A percentile compares a stretch with the other conserved stretches of the same genome.
Evolutionary conservation across 2,797 vertebrate species (phyloP).

Genomic region (Semotilus atromaculatus): DNA sequence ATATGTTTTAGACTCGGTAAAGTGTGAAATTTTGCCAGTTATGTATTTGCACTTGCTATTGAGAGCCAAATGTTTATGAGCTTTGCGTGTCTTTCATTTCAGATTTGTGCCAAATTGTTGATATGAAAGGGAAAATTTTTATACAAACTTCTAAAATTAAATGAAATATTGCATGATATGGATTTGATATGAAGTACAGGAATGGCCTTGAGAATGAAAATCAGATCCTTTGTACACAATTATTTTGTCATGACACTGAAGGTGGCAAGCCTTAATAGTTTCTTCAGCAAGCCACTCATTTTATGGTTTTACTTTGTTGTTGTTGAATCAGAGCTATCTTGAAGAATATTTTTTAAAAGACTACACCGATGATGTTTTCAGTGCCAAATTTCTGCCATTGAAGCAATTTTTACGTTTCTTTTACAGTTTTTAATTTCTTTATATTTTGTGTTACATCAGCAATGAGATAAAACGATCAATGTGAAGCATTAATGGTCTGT

Average conservation of each 20-base stretch:
- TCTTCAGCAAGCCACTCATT: slow-evolving; percentile 42
- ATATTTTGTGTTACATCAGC: slow-evolving; percentile 18
- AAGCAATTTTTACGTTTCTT: not conserved
- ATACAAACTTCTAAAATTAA: slow-evolving; percentile 64
- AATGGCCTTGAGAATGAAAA: slow-evolving; percentile 56
- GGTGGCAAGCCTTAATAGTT: slow-evolving; percentile 43
- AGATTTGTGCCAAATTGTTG: slow-evolving; percentile 72
- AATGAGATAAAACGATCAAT: slow-evolving; percentile 8
- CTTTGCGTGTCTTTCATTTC: slow-evolving; percentile 67
- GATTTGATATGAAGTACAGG: slow-evolving; percentile 64
- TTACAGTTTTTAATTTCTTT: not conserved
- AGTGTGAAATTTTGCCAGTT: slow-evolving; percentile 41
- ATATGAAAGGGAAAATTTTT: slow-evolving; percentile 42
- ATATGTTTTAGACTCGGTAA: slow-evolving; percentile 24
- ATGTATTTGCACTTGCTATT: slow-evolving; percentile 60
- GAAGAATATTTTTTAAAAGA: not conserved
- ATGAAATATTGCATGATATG: slow-evolving; percentile 76
- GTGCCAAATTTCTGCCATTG: slow-evolving; percentile 32
- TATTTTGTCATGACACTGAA: slow-evolving; percentile 38
- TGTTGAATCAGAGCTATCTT: slow-evolving; percentile 1
- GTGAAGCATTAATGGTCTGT: slow-evolving; percentile 9
- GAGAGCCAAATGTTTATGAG: slow-evolving; percentile 61
- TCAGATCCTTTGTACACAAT: slow-evolving; percentile 39
- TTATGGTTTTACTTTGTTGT: not conserved
- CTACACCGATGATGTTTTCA: not conserved